phyloP scores from a whole-genome alignment of 2,888 invertebrate species.

The Polydrusus pterygomalis region DNA sequence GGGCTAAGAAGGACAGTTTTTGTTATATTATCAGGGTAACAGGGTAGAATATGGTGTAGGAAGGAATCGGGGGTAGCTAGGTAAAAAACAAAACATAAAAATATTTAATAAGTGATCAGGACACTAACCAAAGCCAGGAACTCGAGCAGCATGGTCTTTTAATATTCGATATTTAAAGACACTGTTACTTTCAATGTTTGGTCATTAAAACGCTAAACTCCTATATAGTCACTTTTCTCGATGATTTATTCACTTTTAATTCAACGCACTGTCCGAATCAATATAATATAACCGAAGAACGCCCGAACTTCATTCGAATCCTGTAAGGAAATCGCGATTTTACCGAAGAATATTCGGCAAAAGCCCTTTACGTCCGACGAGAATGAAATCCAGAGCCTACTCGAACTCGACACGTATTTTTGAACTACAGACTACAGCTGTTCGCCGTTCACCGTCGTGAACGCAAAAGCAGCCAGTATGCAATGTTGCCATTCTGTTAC shows the following conservation, averaged over 20 bases:
- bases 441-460: conserved; percentile 27
- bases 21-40: too few relatives aligned
- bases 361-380: conserved; percentile 15
- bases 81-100: too few relatives aligned
- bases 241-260: not conserved
- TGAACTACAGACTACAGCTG: too few relatives aligned
- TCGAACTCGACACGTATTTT: conserved; percentile 29
- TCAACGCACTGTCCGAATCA: not conserved
- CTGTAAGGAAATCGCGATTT: conserved; percentile 1
- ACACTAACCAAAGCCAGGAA: conserved; percentile 44
- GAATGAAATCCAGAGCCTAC: conserved; percentile 16
- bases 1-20: too few relatives aligned
- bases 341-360: conserved; percentile 1
- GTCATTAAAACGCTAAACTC: not conserved
- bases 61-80: too few relatives aligned
- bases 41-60: too few relatives aligned
- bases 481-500: too few relatives aligned
- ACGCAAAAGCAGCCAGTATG: conserved; percentile 7
- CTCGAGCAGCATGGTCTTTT: not conserved
- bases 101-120: too few relatives aligned
- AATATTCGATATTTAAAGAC: conserved; percentile 6
- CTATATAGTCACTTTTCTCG: conserved; percentile 9
- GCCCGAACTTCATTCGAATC: not conserved
- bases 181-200: conserved; percentile 10
- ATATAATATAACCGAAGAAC: not conserved